Evolutionary conservation across 2,888 invertebrate genomes (phyloP), one percentile per base, ranked within the genome.

Genomic region (Cyrtodaria siliqua): DNA sequence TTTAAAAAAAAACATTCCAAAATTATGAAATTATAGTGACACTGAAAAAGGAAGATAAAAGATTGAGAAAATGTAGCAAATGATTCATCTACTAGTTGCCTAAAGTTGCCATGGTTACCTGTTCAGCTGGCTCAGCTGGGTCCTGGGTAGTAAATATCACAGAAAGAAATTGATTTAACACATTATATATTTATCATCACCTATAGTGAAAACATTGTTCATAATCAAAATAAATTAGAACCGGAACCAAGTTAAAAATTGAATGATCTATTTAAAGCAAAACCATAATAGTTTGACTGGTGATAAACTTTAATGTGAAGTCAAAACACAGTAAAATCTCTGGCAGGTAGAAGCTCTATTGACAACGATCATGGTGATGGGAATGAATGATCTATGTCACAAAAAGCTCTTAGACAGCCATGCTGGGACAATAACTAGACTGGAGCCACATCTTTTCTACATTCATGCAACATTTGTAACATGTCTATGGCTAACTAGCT

Each of bases 61-160:
- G 40, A 27, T 18, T 26, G 47, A 63, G 53, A 69, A 60, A 66
- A 16, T 63, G 29, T 42, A 56, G 61, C 24, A 68, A 56, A 62
- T 12, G 20, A 16, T 67, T 59, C 3, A 44, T 60, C 62, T 74
- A 71, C 33, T 33, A 33, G 33, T 33, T 33, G 8, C 69, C 67
- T 73, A 75, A 26, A 64, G 67, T 73, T 72, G 78, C 72, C 57
- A 63, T 76, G 53, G 52, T 82, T 82, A 82, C 82, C 82, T 82
- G 70, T n/a, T 77, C 77, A 20, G 64, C 49, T 14, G 62, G 50
- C 23, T 71, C 67, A 63, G 42, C 56, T 24, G 82, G 82, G 40
- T 79, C 82, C 82, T 82, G 70, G n/a, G 55, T 47, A 42, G 47
- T 67, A 44, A 44, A 33, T 33, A 33, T 33, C 12, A 4, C 4